Conservation (phyloP, 2,797 vertebrate species). For the Typhlichthys subterraneus region DNA sequence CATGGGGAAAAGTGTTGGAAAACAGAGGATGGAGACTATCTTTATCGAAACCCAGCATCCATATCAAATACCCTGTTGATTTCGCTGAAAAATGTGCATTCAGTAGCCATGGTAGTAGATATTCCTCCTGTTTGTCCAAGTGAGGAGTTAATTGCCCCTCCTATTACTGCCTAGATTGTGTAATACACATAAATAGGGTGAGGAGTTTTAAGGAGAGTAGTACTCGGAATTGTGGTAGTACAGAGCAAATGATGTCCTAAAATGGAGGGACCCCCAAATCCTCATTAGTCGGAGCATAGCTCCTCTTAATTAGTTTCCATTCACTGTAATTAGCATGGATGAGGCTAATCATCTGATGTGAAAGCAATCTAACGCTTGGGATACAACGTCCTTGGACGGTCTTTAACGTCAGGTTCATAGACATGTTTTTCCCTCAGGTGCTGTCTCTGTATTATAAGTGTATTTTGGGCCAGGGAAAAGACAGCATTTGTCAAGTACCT, state of each 20-base stretch:
- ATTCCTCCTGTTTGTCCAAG: conserved; percentile 28
- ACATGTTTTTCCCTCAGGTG: conserved; percentile 65
- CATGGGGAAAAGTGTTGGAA: conserved; percentile 24
- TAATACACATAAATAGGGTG: conserved; percentile 27
- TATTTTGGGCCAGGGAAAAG: conserved; percentile 55
- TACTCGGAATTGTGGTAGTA: conserved; percentile 49
- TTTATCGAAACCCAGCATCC: conserved; percentile 32
- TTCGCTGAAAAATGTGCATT: conserved; percentile 29
- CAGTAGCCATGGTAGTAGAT: conserved; percentile 24
- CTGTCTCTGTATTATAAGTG: conserved; percentile 33
- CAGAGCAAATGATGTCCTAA: conserved; percentile 82
- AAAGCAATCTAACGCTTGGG: conserved; percentile 94
- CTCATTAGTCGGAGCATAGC: conserved; percentile 94
- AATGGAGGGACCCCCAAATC: conserved; percentile 89
- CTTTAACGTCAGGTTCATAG: conserved; percentile 83
- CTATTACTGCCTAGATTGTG: conserved; percentile 37
- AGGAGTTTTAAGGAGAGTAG: conserved; percentile 37
- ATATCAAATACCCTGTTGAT: conserved; percentile 34
- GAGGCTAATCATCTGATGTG: conserved; percentile 96
- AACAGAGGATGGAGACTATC: conserved; percentile 34
- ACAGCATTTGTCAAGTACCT: conserved; percentile 11
- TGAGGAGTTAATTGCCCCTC: conserved; percentile 52
- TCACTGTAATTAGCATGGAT: conserved; percentile 94
- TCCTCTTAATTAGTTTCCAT: conserved; percentile 98
- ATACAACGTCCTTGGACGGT: conserved; percentile 93